Evolutionary conservation across 2,888 invertebrate species (phyloP), one percentile per base, ranked within the genome.

Genomic region (Anagyrus pseudococci): DNA sequence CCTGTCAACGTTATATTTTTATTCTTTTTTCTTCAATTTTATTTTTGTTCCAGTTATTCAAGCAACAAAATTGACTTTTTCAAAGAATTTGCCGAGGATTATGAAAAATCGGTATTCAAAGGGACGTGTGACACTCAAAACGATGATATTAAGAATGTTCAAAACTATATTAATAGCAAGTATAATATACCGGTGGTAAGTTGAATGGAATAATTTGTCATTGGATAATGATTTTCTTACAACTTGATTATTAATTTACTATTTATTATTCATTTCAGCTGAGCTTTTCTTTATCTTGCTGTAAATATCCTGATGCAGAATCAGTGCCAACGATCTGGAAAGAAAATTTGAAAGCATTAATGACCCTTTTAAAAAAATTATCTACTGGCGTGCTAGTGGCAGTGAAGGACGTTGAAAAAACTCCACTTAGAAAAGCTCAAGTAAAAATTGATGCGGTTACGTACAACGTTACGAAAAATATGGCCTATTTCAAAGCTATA

Each of bases 241-340:
- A n/a, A n/a, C n/a, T n/a, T n/a, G n/a, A n/a, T n/a, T n/a, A n/a
- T n/a, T 19, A 54, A 56, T 43, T 13, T 62, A 3, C 62, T 82
- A 53, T 33, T 41, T 43, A 48, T 52, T 55, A 37, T 26, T 37
- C 49, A 4, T 64, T 58, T 71, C 44, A 79, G 79, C 70, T 80
- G 58, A 73, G 72, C 22, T 63, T 80, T 19, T 76, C 76, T n/a
- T 64, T 95, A 25, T 89, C 89, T 58, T 95, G 95, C 73, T 95
- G 95, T 75, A 90, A 90, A 70, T 92, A 92, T 85, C 94, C 95
- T 0, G 73, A 79, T 0, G 84, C 78, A n/a, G 69, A 72, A n/a
- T 68, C 69, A 10, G 73, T 81, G 47, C 74, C 79, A 15, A 67
- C 67, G 20, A 72, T 82, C 19, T 82, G 82, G 82, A 73, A 76